These are phyloP conservation scores for Corbicula japonica DNA, from an alignment of 2,888 invertebrate genomes.

Conservation along the genomic window DNA sequence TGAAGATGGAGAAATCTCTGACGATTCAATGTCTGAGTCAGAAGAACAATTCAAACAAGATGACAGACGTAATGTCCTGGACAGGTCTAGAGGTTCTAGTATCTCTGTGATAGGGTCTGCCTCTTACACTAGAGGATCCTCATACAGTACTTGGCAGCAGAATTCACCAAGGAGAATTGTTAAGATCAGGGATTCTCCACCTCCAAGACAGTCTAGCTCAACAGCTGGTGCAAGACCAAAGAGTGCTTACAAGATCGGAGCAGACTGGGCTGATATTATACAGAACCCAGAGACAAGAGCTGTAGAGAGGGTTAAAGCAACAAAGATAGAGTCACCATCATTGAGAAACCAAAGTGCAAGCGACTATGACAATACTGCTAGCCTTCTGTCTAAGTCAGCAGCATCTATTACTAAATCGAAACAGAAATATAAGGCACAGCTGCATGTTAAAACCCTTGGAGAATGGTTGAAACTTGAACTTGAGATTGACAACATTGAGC, in stretches of 20 bases:
- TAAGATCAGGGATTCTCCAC: neutral
- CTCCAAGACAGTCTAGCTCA: neutral
- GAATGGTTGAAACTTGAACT: constrained; percentile 65
- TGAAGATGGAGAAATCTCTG: constrained; percentile 65
- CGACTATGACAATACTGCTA: constrained; percentile 31
- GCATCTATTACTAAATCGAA: constrained; percentile 54
- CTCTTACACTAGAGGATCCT: constrained; percentile 30
- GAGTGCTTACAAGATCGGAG: constrained; percentile 26
- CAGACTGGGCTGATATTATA: constrained; percentile 56
- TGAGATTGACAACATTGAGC: constrained; percentile 60
- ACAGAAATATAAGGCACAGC: constrained; percentile 43
- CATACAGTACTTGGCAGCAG: constrained; percentile 8
- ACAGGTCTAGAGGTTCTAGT: neutral
- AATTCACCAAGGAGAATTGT: constrained; percentile 43
- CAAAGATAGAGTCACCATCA: constrained; percentile 4
- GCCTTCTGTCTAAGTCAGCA: constrained; percentile 55
- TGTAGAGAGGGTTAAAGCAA: constrained; percentile 26
- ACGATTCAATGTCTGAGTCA: constrained; percentile 46
- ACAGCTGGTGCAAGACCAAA: constrained; percentile 1
- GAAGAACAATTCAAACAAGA: constrained; percentile 7
- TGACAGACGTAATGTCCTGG: constrained; percentile 20
- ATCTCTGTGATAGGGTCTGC: neutral
- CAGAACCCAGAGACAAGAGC: constrained; percentile 28
- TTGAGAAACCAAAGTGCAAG: neutral
- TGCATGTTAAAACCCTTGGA: constrained; percentile 61